Conservation (phyloP, 2,888 invertebrate species). For the Zele albiditarsus region DNA sequence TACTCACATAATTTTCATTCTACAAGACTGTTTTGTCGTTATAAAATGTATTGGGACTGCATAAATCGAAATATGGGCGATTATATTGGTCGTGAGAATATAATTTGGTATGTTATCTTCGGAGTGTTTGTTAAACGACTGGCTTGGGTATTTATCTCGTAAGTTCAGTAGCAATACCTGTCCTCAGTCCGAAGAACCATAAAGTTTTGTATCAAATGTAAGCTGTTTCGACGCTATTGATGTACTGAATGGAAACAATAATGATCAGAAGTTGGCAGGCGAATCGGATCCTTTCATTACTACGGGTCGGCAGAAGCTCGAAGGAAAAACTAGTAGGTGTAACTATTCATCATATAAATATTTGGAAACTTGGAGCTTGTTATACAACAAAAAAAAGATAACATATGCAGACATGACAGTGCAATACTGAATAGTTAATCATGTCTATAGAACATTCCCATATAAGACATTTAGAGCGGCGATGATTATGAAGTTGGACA, state of each 20-base stretch:
- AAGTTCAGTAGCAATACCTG: slow-evolving; percentile 81
- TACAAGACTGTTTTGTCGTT: slow-evolving; percentile 94
- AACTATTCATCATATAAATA: slow-evolving; percentile 88
- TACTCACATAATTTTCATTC: neutral
- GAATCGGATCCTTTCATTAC: slow-evolving; percentile 50
- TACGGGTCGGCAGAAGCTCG: slow-evolving; percentile 72
- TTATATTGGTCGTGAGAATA: slow-evolving; percentile 77
- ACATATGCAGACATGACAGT: slow-evolving; percentile 96
- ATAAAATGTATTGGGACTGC: slow-evolving; percentile 89
- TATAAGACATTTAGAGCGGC: slow-evolving; percentile 84
- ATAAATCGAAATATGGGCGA: slow-evolving; percentile 80
- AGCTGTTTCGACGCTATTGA: slow-evolving; percentile 52
- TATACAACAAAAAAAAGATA: slow-evolving; percentile 90
- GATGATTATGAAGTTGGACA: slow-evolving; percentile 95
- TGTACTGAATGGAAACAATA: slow-evolving; percentile 37
- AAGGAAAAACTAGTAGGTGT: slow-evolving; percentile 80
- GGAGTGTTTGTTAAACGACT: slow-evolving; percentile 93
- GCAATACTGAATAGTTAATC: slow-evolving; percentile 96
- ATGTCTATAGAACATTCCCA: slow-evolving; percentile 90
- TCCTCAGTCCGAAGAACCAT: slow-evolving; percentile 88
- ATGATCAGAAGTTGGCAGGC: too few species aligned
- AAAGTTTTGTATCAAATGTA: slow-evolving; percentile 77
- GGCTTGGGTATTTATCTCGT: slow-evolving; percentile 94
- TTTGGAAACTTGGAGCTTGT: slow-evolving; percentile 86
- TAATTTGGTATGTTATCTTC: slow-evolving; percentile 89